Percentiles rank a stretch among this genome's conserved stretches.
Evolutionary conservation across 2,888 invertebrate species (phyloP).

Genomic region (Epistrophe eligans): DNA sequence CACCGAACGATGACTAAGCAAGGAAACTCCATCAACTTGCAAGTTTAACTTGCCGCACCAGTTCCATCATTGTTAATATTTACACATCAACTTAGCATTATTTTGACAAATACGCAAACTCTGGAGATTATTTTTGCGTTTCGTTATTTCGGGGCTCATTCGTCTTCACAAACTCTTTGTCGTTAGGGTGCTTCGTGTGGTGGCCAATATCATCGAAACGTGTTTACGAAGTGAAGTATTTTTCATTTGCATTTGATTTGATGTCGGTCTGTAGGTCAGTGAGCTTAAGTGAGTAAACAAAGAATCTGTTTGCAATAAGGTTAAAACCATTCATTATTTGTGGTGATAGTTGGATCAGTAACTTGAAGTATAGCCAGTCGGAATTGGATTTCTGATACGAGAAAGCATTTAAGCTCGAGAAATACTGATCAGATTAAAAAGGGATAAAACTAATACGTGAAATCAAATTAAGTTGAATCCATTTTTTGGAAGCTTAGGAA

Average conservation of each 20-base stretch:
- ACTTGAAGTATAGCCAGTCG: too few species aligned
- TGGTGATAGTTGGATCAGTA: not conserved
- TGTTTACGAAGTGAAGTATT: conserved; percentile 16
- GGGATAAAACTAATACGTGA: too few species aligned
- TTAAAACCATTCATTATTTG: not conserved
- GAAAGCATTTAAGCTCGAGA: too few species aligned
- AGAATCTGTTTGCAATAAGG: not conserved
- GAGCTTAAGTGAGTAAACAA: conserved; percentile 6
- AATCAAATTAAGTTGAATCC: too few species aligned
- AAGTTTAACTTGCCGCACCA: conserved; percentile 22
- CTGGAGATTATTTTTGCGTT: conserved; percentile 40
- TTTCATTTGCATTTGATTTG: conserved; percentile 3
- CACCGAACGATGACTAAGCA: conserved; percentile 27
- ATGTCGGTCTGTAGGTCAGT: not conserved
- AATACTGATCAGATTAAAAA: too few species aligned
- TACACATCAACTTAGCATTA: conserved; percentile 51
- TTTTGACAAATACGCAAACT: conserved; percentile 65
- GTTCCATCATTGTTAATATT: conserved; percentile 36
- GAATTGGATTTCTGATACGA: too few species aligned
- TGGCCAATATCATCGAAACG: not conserved
- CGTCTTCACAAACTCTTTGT: not conserved
- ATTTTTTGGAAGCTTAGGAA: not conserved
- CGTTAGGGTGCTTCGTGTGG: not conserved
- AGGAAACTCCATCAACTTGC: not conserved
- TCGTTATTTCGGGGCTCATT: not conserved